phyloP scores from a whole-genome alignment of 2,797 vertebrate species.

The Enteromius thamalakanensis region DNA sequence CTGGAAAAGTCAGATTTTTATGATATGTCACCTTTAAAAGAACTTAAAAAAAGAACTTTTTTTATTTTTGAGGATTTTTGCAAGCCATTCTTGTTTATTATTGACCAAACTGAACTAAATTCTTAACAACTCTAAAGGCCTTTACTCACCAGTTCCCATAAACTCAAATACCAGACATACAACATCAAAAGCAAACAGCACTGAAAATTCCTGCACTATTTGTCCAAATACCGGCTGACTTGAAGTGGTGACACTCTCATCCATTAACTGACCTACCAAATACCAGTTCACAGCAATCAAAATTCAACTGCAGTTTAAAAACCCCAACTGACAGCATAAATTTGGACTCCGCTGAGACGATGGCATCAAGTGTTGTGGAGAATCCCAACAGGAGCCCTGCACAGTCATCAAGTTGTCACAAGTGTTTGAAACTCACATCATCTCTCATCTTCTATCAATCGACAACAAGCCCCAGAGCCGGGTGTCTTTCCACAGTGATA shows the following conservation, averaged over 20 bases:
- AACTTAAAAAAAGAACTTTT: too few species aligned
- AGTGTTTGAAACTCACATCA: constrained; percentile 28
- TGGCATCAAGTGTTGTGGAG: background rate
- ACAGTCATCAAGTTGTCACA: constrained; percentile 23
- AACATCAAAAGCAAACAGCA: background rate
- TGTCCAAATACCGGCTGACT: background rate
- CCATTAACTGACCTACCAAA: constrained; percentile 3
- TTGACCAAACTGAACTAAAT: background rate
- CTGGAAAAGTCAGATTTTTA: too few species aligned
- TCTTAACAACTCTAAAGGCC: background rate
- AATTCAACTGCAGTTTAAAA: constrained; percentile 23
- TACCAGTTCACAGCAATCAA: background rate
- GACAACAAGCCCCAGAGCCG: constrained; percentile 32
- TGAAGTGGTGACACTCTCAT: background rate
- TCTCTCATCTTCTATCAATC: constrained; percentile 21
- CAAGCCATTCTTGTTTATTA: background rate
- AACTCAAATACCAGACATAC: background rate
- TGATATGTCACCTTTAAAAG: too few species aligned
- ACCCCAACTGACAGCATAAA: constrained; percentile 26
- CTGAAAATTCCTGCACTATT: background rate
- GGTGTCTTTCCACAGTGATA: background rate
- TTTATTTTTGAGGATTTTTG: too few species aligned
- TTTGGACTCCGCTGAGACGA: background rate
- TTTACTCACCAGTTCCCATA: constrained; percentile 5
- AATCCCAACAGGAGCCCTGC: constrained; percentile 2